These are phyloP conservation scores for Gallinago media DNA, from an alignment of 2,113 vertebrate genomes.

Conservation along the genomic window DNA sequence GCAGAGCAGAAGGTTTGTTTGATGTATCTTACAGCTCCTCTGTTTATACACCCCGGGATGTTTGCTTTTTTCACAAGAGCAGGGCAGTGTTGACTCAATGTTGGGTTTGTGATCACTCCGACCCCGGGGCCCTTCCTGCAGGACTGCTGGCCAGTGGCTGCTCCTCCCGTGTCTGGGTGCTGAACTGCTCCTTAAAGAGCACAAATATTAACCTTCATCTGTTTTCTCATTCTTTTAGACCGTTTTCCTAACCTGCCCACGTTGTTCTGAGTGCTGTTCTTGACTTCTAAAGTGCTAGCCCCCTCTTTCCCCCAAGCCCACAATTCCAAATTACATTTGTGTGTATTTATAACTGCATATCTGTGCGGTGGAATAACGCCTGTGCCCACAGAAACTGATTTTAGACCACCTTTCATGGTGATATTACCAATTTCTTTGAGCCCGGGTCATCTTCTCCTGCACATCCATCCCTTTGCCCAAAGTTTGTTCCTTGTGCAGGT, in stretches of 20 bases:
- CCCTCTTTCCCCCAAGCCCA: background rate
- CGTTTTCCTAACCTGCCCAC: background rate
- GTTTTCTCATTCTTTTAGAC: background rate
- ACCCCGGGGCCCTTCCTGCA: background rate
- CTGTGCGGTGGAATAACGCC: background rate
- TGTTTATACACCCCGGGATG: background rate
- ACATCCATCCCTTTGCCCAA: background rate
- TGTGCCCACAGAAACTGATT: background rate
- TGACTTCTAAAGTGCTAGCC: background rate
- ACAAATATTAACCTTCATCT: background rate
- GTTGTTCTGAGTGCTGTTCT: background rate
- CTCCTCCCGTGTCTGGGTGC: background rate
- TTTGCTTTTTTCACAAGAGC: conserved; percentile 63
- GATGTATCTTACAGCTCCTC: background rate
- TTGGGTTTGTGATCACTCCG: background rate
- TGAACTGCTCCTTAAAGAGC: background rate
- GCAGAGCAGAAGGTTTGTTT: background rate
- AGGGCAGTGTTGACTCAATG: conserved; percentile 21
- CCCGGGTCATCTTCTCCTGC: background rate
- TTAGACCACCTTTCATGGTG: background rate
- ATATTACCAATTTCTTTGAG: background rate
- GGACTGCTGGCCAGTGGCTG: background rate
- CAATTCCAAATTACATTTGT: background rate
- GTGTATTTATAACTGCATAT: background rate
- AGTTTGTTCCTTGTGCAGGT: background rate